Conservation (phyloP, 2,797 vertebrate genomes). For the Sphenopsis melanotis region DNA sequence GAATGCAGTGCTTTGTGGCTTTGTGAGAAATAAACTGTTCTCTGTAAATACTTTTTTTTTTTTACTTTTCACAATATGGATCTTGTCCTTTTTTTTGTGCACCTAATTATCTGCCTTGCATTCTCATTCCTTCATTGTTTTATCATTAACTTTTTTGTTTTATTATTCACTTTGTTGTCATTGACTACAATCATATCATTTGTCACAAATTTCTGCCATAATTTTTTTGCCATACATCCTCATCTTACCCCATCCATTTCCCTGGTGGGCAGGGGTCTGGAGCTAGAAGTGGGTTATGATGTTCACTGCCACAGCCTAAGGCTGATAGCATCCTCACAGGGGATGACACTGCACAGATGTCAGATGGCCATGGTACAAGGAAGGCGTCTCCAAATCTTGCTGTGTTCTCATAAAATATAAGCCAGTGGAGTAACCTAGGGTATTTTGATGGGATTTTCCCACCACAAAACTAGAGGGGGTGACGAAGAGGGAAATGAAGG, state of each 20-base stretch:
- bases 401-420: background rate
- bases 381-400: background rate
- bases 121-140: background rate
- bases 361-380: background rate
- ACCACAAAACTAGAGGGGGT: background rate
- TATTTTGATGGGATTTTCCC: background rate
- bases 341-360: background rate
- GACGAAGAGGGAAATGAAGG: background rate
- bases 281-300: background rate
- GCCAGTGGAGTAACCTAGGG: background rate
- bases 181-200: background rate
- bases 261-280: background rate
- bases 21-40: background rate
- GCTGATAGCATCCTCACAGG: background rate
- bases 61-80: background rate
- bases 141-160: background rate
- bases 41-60: background rate
- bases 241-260: background rate
- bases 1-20: background rate
- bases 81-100: background rate
- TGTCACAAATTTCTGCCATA: background rate
- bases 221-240: background rate
- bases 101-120: background rate
- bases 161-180: background rate
- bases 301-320: background rate